phyloP scores from a whole-genome alignment of 2,888 invertebrate species.

The Erynnis tages region DNA sequence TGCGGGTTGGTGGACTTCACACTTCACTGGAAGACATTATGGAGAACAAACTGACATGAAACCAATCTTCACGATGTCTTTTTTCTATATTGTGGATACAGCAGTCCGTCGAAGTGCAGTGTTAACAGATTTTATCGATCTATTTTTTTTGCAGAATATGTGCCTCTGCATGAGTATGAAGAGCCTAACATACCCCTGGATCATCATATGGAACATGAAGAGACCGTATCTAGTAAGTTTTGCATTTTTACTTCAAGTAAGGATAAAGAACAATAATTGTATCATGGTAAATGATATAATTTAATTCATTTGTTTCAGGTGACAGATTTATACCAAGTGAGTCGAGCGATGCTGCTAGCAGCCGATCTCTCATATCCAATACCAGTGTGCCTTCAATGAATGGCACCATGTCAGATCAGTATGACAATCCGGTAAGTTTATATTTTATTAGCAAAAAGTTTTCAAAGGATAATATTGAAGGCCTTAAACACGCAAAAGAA shows the following conservation, averaged over 20 bases:
- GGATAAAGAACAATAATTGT: no score
- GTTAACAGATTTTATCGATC: not conserved
- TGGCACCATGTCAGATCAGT: constrained; percentile 64
- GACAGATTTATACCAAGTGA: constrained; percentile 69
- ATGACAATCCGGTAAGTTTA: constrained; percentile 62
- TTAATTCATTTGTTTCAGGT: constrained; percentile 42
- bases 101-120: no score
- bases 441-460: no score
- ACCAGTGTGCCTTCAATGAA: constrained; percentile 66
- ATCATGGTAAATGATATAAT: no score
- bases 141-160: constrained; percentile 54
- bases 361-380: constrained; percentile 67
- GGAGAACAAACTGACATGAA: no score
- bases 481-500: no score
- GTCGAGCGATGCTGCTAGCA: constrained; percentile 67
- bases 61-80: no score
- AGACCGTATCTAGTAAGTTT: constrained; percentile 68
- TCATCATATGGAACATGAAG: constrained; percentile 57
- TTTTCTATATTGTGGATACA: no score
- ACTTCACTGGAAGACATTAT: no score
- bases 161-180: constrained; percentile 66
- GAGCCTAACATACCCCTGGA: constrained; percentile 68
- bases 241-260: not conserved
- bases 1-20: no score
- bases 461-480: no score